A percentile compares a stretch with the other conserved stretches of the same genome.
phyloP scores from a whole-genome alignment of 1,140 invertebrate genomes.

The Meloidogyne hapla region DNA sequence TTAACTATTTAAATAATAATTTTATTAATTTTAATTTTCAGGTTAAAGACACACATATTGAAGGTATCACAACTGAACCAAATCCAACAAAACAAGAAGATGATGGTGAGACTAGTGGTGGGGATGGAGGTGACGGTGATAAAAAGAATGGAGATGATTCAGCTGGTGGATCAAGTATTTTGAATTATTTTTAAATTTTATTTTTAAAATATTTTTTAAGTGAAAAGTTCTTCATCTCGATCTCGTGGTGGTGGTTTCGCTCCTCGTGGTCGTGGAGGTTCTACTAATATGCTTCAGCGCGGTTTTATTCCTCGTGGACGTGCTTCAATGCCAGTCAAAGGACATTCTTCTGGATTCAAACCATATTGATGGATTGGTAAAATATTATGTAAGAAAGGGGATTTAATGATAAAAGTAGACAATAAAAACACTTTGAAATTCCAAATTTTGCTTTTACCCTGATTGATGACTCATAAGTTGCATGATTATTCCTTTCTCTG shows the following conservation, averaged over 20 bases:
- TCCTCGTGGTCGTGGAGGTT: no score
- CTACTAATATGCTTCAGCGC: neutral
- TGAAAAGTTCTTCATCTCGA: neutral
- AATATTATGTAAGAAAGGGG: neutral
- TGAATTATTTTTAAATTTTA: conserved; percentile 10
- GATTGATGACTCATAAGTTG: neutral
- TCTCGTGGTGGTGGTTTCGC: neutral
- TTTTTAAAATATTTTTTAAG: neutral
- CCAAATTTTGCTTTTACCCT: neutral
- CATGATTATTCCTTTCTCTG: no score
- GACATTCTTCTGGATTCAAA: neutral
- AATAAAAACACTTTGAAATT: neutral
- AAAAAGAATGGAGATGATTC: conserved; percentile 16
- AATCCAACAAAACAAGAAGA: conserved; percentile 31
- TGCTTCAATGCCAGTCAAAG: neutral
- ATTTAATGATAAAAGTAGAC: neutral
- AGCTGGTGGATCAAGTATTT: neutral
- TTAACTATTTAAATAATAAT: neutral
- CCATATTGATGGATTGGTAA: neutral
- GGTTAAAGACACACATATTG: conserved; percentile 53
- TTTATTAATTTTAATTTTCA: conserved; percentile 20
- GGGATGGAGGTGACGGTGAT: conserved; percentile 21
- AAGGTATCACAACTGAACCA: conserved; percentile 41
- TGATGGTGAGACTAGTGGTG: conserved; percentile 27
- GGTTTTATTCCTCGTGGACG: neutral